Conservation (phyloP, 2,113 vertebrate species). For the Typhlomys cinereus region DNA sequence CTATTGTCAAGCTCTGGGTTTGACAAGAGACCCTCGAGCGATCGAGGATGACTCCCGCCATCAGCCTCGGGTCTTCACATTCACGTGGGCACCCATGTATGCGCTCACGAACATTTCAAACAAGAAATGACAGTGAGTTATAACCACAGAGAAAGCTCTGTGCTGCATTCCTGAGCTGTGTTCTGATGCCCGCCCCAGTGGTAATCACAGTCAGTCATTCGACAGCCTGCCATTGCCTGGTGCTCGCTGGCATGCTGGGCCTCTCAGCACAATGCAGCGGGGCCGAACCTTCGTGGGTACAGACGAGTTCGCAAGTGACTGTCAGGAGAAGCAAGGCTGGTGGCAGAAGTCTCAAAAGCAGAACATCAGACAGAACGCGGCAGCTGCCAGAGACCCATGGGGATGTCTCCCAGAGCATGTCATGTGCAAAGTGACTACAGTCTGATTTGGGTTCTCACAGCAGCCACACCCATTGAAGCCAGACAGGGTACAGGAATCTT, state of each 20-base stretch:
- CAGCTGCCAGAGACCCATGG: neutral
- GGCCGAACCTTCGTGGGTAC: neutral
- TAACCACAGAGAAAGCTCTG: neutral
- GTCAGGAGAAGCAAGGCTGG: rapidly evolving
- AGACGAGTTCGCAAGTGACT: rapidly evolving
- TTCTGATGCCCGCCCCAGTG: neutral
- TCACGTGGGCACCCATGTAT: too few species aligned
- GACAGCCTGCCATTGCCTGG: neutral
- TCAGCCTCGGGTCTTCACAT: too few species aligned
- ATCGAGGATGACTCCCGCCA: too few species aligned
- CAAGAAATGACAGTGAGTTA: too few species aligned
- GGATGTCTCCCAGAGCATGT: neutral
- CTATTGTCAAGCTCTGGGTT: too few species aligned
- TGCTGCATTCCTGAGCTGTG: rapidly evolving
- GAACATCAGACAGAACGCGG: neutral
- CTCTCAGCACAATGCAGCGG: neutral
- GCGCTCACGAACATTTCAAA: too few species aligned
- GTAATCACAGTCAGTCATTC: rapidly evolving
- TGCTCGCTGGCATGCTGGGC: rapidly evolving
- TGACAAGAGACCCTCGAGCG: too few species aligned
- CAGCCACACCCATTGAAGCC: neutral
- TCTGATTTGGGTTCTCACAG: neutral
- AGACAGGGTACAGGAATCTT: rapidly evolving
- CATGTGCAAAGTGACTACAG: neutral
- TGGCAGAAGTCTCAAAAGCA: neutral